A percentile compares a stretch with the other conserved stretches of the same genome.
Evolutionary conservation across 2,113 vertebrate species (phyloP).

Genomic region (Ailurus styani): DNA sequence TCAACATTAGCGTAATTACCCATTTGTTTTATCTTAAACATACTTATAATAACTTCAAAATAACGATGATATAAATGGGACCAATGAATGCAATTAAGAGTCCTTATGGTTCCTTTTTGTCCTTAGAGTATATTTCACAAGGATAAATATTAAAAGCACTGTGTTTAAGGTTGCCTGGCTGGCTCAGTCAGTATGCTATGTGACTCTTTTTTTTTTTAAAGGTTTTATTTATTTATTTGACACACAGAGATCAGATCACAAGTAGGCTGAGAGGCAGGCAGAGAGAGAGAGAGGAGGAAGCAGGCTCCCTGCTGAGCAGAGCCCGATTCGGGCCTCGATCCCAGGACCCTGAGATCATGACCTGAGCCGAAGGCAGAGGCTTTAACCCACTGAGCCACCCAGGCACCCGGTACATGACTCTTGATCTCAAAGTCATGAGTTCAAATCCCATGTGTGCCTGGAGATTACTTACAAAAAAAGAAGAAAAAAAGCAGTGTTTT

Average conservation of each 20-base stretch:
- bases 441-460: neutral
- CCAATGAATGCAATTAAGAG: neutral
- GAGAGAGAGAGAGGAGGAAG: too few relatives aligned
- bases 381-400: too few relatives aligned
- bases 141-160: neutral
- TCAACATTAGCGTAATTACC: neutral
- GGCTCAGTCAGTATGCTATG: neutral
- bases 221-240: too few relatives aligned
- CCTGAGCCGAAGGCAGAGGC: too few relatives aligned
- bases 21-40: conserved; percentile 18
- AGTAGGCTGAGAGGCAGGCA: too few relatives aligned
- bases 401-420: too few relatives aligned
- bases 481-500: neutral
- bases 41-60: neutral
- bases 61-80: neutral
- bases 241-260: too few relatives aligned
- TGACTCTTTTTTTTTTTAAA: too few relatives aligned
- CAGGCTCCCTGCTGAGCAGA: too few relatives aligned
- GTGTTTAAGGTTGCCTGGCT: neutral
- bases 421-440: neutral
- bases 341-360: too few relatives aligned
- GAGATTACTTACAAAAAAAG: neutral
- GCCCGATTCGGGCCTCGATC: too few relatives aligned
- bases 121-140: neutral
- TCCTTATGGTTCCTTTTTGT: neutral